phyloP scores from a whole-genome alignment of 2,888 invertebrate genomes.

The Cheilosia soror region DNA sequence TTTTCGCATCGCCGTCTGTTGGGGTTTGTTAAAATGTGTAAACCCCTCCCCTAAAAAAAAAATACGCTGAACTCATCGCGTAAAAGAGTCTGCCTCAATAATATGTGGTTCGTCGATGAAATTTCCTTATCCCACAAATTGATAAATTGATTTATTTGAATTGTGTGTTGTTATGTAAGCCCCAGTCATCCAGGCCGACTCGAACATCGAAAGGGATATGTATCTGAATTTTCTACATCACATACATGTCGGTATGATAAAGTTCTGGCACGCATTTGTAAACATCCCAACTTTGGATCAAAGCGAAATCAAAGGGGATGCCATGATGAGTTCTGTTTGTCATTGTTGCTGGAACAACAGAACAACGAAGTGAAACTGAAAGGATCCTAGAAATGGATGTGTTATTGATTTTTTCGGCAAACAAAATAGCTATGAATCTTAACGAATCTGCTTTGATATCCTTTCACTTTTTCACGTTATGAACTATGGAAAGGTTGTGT shows the following conservation, averaged over 20 bases:
- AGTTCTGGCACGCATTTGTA: constrained; percentile 50
- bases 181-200: background rate
- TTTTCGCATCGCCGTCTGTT: background rate
- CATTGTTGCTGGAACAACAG: constrained; percentile 15
- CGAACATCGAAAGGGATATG: constrained; percentile 4
- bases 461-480: constrained; percentile 40
- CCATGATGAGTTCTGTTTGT: constrained; percentile 36
- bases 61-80: constrained; percentile 19
- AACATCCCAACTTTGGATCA: constrained; percentile 45
- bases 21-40: background rate
- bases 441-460: constrained; percentile 35
- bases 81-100: background rate
- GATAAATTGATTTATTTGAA: constrained; percentile 65
- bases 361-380: constrained; percentile 18
- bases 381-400: constrained; percentile 39
- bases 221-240: constrained; percentile 15
- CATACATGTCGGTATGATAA: constrained; percentile 24
- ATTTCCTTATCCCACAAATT: constrained; percentile 46
- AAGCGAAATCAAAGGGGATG: constrained; percentile 36
- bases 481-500: background rate
- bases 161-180: constrained; percentile 41
- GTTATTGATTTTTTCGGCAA: constrained; percentile 21
- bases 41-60: background rate
- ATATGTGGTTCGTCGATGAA: constrained; percentile 18
- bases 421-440: constrained; percentile 51